Evolutionary conservation across 1,140 invertebrate species (phyloP).

Genomic region (Melitaea cinxia): DNA sequence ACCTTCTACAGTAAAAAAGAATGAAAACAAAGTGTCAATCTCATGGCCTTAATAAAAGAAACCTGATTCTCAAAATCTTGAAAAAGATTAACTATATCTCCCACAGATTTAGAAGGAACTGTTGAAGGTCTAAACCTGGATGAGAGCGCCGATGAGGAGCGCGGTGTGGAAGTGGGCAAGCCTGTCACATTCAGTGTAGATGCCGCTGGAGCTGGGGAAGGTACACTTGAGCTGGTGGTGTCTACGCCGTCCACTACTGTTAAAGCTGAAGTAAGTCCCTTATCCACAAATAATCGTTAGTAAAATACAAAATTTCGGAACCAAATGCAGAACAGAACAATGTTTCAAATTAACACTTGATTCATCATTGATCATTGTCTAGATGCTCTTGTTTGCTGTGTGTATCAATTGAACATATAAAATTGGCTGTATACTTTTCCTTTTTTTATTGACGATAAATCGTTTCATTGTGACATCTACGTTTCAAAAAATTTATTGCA

Average conservation of each 20-base stretch:
- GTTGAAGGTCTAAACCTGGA: conserved; percentile 80
- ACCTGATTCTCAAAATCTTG: no score
- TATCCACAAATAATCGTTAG: neutral
- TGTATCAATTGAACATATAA: no score
- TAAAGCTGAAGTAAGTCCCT: conserved; percentile 85
- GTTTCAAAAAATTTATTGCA: no score
- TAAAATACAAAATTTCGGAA: neutral
- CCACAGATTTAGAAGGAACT: conserved; percentile 74
- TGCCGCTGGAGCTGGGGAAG: conserved; percentile 97
- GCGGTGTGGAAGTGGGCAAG: conserved; percentile 86
- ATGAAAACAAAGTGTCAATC: no score
- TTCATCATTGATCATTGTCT: no score
- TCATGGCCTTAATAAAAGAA: no score
- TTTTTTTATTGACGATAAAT: no score
- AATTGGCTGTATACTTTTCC: no score
- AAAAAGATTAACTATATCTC: neutral
- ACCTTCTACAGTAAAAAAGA: no score
- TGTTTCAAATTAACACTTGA: no score
- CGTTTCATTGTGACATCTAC: no score
- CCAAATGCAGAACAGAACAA: neutral
- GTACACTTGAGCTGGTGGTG: conserved; percentile 96
- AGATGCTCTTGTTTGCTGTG: no score
- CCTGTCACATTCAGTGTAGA: conserved; percentile 96
- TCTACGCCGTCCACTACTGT: conserved; percentile 94
- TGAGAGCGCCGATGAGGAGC: conserved; percentile 81